These are phyloP conservation scores for Gallinago nigripennis DNA, from an alignment of 2,797 vertebrate species.

Conservation along the genomic window DNA sequence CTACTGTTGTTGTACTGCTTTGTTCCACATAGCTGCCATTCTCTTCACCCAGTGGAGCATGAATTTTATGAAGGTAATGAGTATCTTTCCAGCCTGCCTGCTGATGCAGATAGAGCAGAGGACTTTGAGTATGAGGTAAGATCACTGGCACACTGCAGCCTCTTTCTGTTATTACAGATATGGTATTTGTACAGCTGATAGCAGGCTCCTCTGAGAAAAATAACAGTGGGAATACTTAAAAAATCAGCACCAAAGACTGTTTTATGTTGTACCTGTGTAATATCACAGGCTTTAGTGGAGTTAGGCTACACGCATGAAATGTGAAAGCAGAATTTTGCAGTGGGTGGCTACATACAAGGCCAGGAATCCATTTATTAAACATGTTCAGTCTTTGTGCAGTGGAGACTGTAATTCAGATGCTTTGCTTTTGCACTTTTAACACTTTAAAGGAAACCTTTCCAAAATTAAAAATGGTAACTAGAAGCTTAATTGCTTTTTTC, in stretches of 20 bases:
- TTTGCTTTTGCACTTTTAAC: neutral
- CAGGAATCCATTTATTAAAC: neutral
- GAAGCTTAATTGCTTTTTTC: neutral
- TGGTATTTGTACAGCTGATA: constrained; percentile 40
- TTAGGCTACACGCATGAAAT: neutral
- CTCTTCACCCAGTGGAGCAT: constrained; percentile 91
- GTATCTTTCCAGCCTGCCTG: constrained; percentile 89
- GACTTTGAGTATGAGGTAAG: constrained; percentile 98
- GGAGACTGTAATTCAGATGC: neutral
- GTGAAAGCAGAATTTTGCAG: neutral
- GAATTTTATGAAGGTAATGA: constrained; percentile 93
- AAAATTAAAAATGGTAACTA: neutral
- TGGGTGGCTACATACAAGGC: neutral
- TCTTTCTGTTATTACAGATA: constrained; percentile 11
- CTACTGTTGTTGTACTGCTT: constrained; percentile 57
- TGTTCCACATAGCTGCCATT: constrained; percentile 88
- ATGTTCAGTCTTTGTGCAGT: neutral
- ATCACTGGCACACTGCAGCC: constrained; percentile 8
- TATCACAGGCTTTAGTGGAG: neutral
- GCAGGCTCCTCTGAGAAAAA: neutral
- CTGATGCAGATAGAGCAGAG: constrained; percentile 89
- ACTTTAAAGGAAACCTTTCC: neutral
- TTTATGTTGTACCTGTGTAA: neutral
- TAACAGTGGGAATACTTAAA: neutral
- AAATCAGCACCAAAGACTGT: neutral